phyloP scores from a whole-genome alignment of 2,797 vertebrate genomes.

The Basileuterus tristriatus region DNA sequence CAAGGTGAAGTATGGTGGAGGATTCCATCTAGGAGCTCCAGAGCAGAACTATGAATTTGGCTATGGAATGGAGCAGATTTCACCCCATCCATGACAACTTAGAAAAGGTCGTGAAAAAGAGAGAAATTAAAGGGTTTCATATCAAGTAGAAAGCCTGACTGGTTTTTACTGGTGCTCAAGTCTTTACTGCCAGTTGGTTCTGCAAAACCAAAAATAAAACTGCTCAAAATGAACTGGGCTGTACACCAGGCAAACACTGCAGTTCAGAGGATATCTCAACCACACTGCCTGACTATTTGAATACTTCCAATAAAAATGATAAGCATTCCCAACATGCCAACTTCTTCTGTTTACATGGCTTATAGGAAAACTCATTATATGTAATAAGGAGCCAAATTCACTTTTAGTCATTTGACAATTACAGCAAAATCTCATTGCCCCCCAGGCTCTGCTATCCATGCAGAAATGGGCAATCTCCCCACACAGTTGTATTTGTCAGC shows the following conservation, averaged over 20 bases:
- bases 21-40: background rate
- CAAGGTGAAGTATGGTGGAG: background rate
- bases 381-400: background rate
- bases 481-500: background rate
- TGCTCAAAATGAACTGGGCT: background rate
- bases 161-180: background rate
- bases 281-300: background rate
- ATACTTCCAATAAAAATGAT: background rate
- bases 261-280: background rate
- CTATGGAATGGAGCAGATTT: background rate
- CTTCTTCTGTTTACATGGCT: background rate
- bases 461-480: background rate
- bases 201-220: background rate
- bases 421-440: background rate
- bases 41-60: background rate
- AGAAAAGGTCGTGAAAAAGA: background rate
- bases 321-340: background rate
- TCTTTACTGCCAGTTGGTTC: background rate
- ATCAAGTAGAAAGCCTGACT: background rate
- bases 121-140: background rate
- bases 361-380: background rate
- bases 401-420: background rate
- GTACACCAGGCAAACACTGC: background rate
- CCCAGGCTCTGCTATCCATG: background rate
- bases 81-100: background rate